Evolutionary conservation across 1,140 invertebrate genomes (phyloP), one percentile per base, ranked within the genome.

Genomic region (Orchestia grillus): DNA sequence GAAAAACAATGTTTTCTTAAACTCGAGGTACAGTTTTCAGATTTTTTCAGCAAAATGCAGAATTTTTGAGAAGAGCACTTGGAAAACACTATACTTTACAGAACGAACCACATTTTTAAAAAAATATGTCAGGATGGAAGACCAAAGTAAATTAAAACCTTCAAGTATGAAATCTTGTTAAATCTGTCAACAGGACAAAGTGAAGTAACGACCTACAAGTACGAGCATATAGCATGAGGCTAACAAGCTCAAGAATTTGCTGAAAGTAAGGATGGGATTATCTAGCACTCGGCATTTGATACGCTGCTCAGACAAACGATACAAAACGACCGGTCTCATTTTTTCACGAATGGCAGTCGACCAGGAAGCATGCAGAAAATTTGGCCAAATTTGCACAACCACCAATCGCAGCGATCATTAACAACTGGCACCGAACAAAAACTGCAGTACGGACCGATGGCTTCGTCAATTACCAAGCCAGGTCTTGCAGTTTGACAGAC

Each of bases 401-500:
- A 42, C 36, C 43, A 45, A 94, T 94, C 43, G 36, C 41, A 44
- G 44, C 92, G 44, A 94, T 94, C 92, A 94, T 94, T 94, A 94
- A n/a, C n/a, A n/a, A 94, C 43, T 44, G 44, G 92, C 6, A 44
- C 43, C 8, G 0, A 4, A 94, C 43, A 94, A 94, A 94, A 94
- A 94, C 43, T 40, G 43, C 44, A 45, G 92, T 47, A 45, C 92
- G 40, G 92, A 44, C 88, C 44, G 44, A 94, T 94, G 92, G 92
- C 43, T 94, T 94, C 92, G 92, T 94, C 92, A 94, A 94, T 94
- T 94, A 94, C 92, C 36, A 44, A 94, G 43, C 40, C 43, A 47
- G 92, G 92, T 94, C 92, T 94, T 94, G 92, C 92, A 8, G 92
- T 94, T 94, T 94, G 92, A 94, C 92, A 94, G 92, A 94, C 92